phyloP scores from a whole-genome alignment of 2,888 invertebrate genomes.

The Aphodius sticticus region DNA sequence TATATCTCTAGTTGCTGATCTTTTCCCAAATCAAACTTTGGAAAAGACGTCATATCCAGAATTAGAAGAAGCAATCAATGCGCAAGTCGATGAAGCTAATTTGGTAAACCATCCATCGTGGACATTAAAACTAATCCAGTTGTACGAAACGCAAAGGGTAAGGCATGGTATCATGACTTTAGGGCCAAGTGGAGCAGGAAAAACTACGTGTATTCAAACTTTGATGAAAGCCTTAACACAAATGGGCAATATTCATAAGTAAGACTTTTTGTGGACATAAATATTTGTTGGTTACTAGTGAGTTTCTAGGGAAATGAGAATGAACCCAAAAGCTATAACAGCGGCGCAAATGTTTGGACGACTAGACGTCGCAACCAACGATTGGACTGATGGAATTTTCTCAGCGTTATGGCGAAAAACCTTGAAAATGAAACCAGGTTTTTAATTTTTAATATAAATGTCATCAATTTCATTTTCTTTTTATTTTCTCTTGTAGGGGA shows the following conservation, averaged over 20 bases:
- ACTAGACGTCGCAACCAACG: conserved; percentile 95
- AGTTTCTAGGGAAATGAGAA: conserved; percentile 82
- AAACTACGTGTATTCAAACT: conserved; percentile 89
- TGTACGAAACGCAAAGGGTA: conserved; percentile 94
- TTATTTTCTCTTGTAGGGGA: conserved; percentile 65
- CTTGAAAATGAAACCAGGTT: conserved; percentile 81
- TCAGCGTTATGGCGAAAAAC: conserved; percentile 97
- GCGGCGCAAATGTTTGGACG: conserved; percentile 98
- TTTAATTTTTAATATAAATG: conserved; percentile 13
- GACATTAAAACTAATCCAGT: conserved; percentile 93
- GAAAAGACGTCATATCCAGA: conserved; percentile 93
- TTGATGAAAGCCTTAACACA: conserved; percentile 91
- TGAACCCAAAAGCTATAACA: conserved; percentile 98
- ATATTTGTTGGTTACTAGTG: background rate
- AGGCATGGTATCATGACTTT: conserved; percentile 96
- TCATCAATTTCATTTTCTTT: background rate
- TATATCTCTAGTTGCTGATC: conserved; percentile 92
- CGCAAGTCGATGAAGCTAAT: conserved; percentile 81
- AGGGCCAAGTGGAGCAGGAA: conserved; percentile 95
- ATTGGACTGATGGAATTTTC: conserved; percentile 99
- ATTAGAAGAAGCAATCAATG: conserved; percentile 85
- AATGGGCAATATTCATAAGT: conserved; percentile 85
- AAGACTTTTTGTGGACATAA: conserved; percentile 43
- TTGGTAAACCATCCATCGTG: conserved; percentile 94
- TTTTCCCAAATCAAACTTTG: conserved; percentile 93